Base-by-base conservation (phyloP, 1,140 invertebrate genomes). In the Neodiprion virginianus region DNA sequence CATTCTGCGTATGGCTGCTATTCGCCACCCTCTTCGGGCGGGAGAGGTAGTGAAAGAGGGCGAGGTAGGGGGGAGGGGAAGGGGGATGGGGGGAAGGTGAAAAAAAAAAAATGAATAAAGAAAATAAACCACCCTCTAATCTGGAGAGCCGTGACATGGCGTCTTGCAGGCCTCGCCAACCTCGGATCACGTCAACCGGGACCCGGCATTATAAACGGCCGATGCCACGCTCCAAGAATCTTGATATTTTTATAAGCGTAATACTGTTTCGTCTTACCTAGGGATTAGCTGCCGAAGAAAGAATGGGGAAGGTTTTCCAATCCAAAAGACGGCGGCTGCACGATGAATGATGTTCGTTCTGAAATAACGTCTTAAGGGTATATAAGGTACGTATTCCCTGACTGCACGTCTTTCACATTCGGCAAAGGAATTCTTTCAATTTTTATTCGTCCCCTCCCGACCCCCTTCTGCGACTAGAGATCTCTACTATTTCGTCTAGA, bases 241-340 rank as follows among this genome's bases (percentile, higher is more conserved):
- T 61, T 61, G 53, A 61, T 61, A 61, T 61, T 61, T 61, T 61
- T 61, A 61, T 61, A 61, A 61, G 53, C 11, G 53, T 61, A 61
- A 61, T 61, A 61, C 53, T 61, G 53, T 61, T 61, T 61, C 53
- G 53, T 61, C 53, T 61, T 61, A 61, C 11, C 11, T 17, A 17
- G 53, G 53, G 53, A 61, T 61, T 61, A 61, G 53, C 11, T 17
- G 11, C 11, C 53, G 53, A 17, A 61, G 11, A 61, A 61, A 61
- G 53, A 61, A 61, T 17, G 11, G 53, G 28, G 5, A 40, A 40
- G 28, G 28, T 40, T 40, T 40, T 40, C 28, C 28, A 40, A 40
- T 40, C 28, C 28, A 40, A 40, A 40, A 40, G 28, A 40, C 28
- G 28, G 28, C 28, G 28, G 28, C 28, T 40, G 28, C 28, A 40